Percentiles rank a stretch among this genome's conserved stretches.
Conservation (phyloP, 2,888 invertebrate species). For the Drosophila fulvimacula region DNA sequence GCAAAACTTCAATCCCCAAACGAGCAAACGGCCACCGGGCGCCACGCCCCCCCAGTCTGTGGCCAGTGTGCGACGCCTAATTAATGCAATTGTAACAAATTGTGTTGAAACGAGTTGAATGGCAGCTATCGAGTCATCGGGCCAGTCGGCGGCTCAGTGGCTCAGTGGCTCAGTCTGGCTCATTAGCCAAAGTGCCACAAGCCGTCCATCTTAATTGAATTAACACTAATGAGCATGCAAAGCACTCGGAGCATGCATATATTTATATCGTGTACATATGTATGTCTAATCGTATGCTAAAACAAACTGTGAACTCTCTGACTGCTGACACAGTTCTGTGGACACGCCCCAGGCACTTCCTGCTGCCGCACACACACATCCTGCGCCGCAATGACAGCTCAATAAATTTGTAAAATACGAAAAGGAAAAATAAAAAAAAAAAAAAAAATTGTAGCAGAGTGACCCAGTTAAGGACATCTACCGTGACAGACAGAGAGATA, state of each 20-base stretch:
- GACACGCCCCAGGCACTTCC: conserved; percentile 16
- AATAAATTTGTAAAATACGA: conserved; percentile 32
- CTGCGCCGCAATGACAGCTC: conserved; percentile 34
- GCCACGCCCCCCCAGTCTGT: conserved; percentile 2
- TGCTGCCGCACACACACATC: conserved; percentile 29
- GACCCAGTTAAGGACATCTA: conserved; percentile 38
- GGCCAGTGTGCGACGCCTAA: conserved; percentile 49
- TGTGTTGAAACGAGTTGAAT: conserved; percentile 47
- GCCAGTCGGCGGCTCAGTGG: conserved; percentile 2
- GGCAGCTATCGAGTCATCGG: conserved; percentile 45
- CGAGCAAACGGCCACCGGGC: neutral
- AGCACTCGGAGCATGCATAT: neutral
- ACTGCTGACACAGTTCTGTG: conserved; percentile 44
- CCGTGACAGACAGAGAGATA: neutral
- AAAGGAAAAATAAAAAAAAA: conserved; percentile 9
- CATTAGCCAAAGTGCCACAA: conserved; percentile 73
- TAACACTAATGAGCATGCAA: conserved; percentile 68
- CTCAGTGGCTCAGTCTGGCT: conserved; percentile 34
- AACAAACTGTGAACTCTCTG: conserved; percentile 25
- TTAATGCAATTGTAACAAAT: conserved; percentile 77
- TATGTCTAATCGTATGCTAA: conserved; percentile 18
- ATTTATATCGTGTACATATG: conserved; percentile 4
- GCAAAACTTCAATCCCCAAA: conserved; percentile 4
- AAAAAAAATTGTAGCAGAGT: conserved; percentile 3
- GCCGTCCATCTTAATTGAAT: conserved; percentile 66